Evolutionary conservation across 2,113 vertebrate species (phyloP).

Genomic region (Thunnus maccoyii): DNA sequence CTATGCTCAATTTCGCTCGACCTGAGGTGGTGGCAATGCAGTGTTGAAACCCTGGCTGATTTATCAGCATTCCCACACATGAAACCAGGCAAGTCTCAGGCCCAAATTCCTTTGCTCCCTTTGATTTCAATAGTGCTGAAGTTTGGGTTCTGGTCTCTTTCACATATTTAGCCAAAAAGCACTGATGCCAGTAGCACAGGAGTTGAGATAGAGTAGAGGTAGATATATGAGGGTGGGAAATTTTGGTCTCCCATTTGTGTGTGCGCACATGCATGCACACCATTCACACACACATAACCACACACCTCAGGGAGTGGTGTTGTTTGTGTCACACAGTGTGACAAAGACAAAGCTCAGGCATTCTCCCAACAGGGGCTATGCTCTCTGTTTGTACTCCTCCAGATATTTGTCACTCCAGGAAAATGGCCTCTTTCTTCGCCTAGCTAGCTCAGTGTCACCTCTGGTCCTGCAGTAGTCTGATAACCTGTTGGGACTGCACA

Average conservation of each 20-base stretch:
- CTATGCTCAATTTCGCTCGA: constrained; percentile 51
- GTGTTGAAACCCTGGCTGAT: constrained; percentile 50
- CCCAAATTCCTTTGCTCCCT: constrained; percentile 40
- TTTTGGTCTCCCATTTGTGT: constrained; percentile 27
- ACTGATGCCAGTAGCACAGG: constrained; percentile 31
- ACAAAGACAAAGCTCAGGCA: constrained; percentile 80
- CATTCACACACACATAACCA: constrained; percentile 54
- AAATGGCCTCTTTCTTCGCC: constrained; percentile 68
- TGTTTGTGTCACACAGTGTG: constrained; percentile 75
- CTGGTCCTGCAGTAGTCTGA: constrained; percentile 62
- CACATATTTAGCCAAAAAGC: constrained; percentile 30
- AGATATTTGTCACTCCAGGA: constrained; percentile 78
- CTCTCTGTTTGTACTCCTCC: constrained; percentile 76
- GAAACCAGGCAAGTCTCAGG: constrained; percentile 18
- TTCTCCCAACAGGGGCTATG: constrained; percentile 74
- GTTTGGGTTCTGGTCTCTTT: constrained; percentile 52
- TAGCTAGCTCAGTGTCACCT: constrained; percentile 67
- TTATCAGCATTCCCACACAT: constrained; percentile 47
- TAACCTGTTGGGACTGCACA: constrained; percentile 62
- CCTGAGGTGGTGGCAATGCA: constrained; percentile 33
- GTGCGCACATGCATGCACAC: constrained; percentile 42
- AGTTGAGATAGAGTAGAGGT: constrained; percentile 30
- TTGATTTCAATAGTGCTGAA: constrained; percentile 30
- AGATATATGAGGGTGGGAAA: constrained; percentile 29
- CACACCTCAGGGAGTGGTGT: constrained; percentile 69